These are phyloP conservation scores for Himantopus leucocephalus DNA, from an alignment of 2,113 vertebrate species.

Conservation along the genomic window DNA sequence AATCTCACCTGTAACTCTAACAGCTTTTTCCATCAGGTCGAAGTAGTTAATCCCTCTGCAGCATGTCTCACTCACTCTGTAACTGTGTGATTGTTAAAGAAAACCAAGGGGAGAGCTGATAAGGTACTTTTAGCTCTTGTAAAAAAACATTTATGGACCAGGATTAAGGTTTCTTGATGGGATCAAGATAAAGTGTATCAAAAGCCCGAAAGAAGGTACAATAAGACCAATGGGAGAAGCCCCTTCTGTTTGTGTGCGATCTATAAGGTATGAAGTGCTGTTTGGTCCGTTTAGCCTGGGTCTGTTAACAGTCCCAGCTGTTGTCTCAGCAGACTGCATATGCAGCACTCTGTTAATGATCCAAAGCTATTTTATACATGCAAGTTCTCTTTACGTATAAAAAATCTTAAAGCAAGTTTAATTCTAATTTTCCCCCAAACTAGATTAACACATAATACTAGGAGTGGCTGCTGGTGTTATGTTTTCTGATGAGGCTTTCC, in stretches of 20 bases:
- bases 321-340: neutral
- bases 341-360: neutral
- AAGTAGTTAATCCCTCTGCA: neutral
- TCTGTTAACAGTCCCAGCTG: neutral
- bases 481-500: neutral
- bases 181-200: slow-evolving; percentile 32
- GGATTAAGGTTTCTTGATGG: slow-evolving; percentile 28
- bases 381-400: neutral
- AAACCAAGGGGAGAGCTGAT: slow-evolving; percentile 5
- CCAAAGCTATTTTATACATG: neutral
- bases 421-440: neutral
- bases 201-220: neutral
- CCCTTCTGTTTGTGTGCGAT: neutral
- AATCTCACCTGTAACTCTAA: neutral
- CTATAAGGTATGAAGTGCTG: neutral
- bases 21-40: neutral
- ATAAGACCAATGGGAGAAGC: neutral
- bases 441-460: neutral
- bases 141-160: neutral
- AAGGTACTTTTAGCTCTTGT: neutral
- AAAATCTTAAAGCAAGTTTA: neutral
- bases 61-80: neutral
- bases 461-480: neutral
- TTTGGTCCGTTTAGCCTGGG: neutral
- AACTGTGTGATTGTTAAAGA: neutral